Base-by-base conservation (phyloP, 2,113 vertebrate species). In the Microtus ochrogaster region DNA sequence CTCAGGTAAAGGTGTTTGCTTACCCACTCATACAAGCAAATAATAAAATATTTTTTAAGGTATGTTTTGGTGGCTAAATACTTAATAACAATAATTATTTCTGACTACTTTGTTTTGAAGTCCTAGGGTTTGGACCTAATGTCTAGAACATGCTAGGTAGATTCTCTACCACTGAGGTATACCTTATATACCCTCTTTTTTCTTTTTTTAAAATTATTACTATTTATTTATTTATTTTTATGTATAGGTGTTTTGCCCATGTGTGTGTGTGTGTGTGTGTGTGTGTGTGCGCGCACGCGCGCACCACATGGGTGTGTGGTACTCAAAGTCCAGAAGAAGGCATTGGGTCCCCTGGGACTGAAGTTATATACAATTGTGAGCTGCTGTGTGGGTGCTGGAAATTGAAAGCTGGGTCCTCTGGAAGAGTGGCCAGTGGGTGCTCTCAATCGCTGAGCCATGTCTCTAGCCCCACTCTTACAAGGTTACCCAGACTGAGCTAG, bases 211-310 rank as follows among this genome's bases (percentile, higher is more conserved):
- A 12, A 28, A 28, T 58, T 36, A n/a, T 89, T 39, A 21, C 33
- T 52, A 52, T 79, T 52, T 52, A 36, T 79, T 52, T 52, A 36
- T 81, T 55, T 58, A 58, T 58, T 58, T 58, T 81, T 52, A 58
- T 58, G 79, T 82, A 7, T 82, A 22, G 63, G 41, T 77, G 44
- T 77, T 11, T 77, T 58, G 19, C 55, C 19, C 21, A 19, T 21
- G 19, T 58, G 55, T 7, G 5, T 58, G 19, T 21, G 49, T 2
- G 14, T 14, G 5, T 19, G 19, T 6, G 49, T 0, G 16, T 7
- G 5, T 58, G 19, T 21, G 49, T 2, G 14, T 14, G 5, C 6
- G 19, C 1, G 49, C 0, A 4, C 55, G 16, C 16, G 55, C 55
- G 16, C 55, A 1, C 41, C 17, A 74, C 8, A 74, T 41, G 6